These are phyloP conservation scores for Rhombomys opimus DNA, from an alignment of 2,113 vertebrate species.

Conservation along the genomic window DNA sequence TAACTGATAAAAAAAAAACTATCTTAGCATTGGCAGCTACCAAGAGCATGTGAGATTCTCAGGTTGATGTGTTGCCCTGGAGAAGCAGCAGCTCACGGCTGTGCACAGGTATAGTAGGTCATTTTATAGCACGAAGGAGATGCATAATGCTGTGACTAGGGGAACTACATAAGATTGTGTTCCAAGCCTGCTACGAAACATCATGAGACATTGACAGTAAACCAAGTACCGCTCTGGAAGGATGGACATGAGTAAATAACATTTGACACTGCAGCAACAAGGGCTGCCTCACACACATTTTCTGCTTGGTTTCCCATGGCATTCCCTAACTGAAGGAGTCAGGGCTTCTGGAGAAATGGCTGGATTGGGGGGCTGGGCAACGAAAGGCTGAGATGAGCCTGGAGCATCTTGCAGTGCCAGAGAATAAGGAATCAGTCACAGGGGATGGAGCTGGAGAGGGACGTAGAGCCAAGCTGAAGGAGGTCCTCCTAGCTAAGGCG, in stretches of 20 bases:
- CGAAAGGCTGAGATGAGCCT: not conserved
- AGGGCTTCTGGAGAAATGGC: not conserved
- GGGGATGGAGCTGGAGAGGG: not conserved
- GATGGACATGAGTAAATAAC: constrained; percentile 22
- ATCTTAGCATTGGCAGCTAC: not conserved
- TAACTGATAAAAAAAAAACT: too few relatives aligned
- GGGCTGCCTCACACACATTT: not conserved
- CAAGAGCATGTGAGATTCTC: not conserved
- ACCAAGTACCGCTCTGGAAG: constrained; percentile 50
- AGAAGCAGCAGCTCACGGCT: not conserved
- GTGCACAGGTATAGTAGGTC: not conserved
- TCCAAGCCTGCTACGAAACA: constrained; percentile 22
- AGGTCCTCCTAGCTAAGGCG: not conserved
- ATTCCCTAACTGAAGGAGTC: not conserved
- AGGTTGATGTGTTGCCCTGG: not conserved
- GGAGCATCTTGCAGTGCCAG: not conserved
- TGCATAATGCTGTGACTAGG: not conserved
- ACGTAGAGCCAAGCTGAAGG: constrained; percentile 5
- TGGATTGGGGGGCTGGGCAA: not conserved
- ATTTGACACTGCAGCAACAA: not conserved
- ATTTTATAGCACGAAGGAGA: constrained; percentile 27
- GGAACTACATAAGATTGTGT: not conserved
- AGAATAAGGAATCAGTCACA: not conserved
- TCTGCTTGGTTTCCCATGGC: constrained; percentile 45
- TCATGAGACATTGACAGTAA: constrained; percentile 35